A percentile compares a stretch with the other conserved stretches of the same genome.
Conservation (phyloP, 2,113 vertebrate genomes). For the Rhipidura dahli region DNA sequence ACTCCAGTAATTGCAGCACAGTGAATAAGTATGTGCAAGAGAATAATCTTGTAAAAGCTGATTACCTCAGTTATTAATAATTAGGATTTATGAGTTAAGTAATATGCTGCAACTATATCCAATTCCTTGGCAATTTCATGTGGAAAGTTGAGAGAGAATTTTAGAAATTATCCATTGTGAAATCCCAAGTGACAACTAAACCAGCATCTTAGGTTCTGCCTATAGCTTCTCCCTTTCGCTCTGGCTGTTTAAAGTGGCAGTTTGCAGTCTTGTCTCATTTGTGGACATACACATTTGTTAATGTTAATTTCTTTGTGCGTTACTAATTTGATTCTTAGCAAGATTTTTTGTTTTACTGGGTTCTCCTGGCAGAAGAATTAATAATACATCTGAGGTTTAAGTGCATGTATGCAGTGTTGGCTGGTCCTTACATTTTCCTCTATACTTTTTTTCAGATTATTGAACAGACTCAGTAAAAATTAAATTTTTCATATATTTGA, state of each 20-base stretch:
- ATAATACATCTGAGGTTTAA: not conserved
- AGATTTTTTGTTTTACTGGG: not conserved
- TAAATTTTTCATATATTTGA: not conserved
- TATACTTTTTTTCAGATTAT: not conserved
- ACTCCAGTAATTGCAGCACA: not conserved
- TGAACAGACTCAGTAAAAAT: not conserved
- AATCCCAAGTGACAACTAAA: not conserved
- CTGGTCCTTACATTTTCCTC: not conserved
- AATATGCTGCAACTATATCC: not conserved
- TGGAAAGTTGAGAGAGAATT: not conserved
- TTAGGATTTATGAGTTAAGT: constrained; percentile 16
- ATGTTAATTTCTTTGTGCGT: not conserved
- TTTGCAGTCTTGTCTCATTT: not conserved
- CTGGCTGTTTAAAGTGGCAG: not conserved
- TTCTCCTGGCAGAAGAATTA: not conserved
- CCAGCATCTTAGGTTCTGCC: not conserved
- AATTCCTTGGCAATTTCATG: not conserved
- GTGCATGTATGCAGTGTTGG: fast-evolving
- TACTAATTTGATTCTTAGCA: not conserved
- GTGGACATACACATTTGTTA: not conserved
- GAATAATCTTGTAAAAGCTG: constrained; percentile 8
- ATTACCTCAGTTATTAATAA: constrained; percentile 31
- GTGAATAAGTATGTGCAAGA: not conserved
- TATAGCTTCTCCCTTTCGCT: not conserved
- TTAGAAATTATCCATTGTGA: not conserved